These are phyloP conservation scores for Stenodera caucasica DNA, from an alignment of 2,888 invertebrate genomes.

Conservation along the genomic window DNA sequence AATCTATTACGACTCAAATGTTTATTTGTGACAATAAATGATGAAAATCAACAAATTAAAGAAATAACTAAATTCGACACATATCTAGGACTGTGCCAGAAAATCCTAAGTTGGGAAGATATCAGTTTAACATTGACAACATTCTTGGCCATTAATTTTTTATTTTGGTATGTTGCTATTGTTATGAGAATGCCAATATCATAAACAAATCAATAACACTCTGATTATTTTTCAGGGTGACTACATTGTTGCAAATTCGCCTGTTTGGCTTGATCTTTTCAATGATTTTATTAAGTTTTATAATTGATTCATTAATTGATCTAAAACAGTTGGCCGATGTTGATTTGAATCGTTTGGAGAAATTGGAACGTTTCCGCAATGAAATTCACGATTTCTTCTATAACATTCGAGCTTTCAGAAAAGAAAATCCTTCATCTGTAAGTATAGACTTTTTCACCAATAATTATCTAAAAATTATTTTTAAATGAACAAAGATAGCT, in stretches of 20 bases:
- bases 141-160: slow-evolving; percentile 49
- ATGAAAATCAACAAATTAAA: slow-evolving; percentile 21
- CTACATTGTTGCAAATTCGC: slow-evolving; percentile 45
- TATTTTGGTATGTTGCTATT: slow-evolving; percentile 49
- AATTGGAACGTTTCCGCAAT: slow-evolving; percentile 36
- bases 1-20: neutral
- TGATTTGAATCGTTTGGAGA: slow-evolving; percentile 35
- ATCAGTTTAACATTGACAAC: slow-evolving; percentile 46
- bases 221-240: neutral
- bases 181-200: neutral
- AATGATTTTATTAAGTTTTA: slow-evolving; percentile 42
- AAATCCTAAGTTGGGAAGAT: slow-evolving; percentile 53
- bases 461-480: no score
- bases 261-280: slow-evolving; percentile 55
- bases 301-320: slow-evolving; percentile 46
- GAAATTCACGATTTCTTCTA: slow-evolving; percentile 32
- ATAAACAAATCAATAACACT: no score
- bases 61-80: slow-evolving; percentile 41
- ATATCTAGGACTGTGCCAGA: slow-evolving; percentile 44
- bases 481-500: neutral
- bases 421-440: slow-evolving; percentile 53
- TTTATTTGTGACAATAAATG: neutral
- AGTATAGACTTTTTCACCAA: no score
- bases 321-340: slow-evolving; percentile 31
- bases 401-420: slow-evolving; percentile 44